These are phyloP conservation scores for Eretmocerus hayati DNA, from an alignment of 2,888 invertebrate species.

Conservation along the genomic window DNA sequence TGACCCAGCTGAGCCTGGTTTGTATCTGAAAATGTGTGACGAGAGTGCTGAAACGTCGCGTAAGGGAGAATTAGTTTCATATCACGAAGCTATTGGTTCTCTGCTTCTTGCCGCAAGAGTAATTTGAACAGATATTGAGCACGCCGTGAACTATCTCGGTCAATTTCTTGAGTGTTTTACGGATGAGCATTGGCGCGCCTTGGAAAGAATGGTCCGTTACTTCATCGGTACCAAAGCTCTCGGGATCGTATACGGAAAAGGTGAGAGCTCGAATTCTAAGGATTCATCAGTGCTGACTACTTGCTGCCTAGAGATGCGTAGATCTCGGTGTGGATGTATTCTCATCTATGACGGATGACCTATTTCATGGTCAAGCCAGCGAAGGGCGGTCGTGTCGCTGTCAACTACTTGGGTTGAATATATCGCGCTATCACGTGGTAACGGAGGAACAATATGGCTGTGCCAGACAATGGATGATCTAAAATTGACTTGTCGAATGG, in stretches of 20 bases:
- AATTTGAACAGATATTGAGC: background rate
- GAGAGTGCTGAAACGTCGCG: no score
- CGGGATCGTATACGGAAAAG: slow-evolving; percentile 1
- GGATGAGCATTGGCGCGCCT: background rate
- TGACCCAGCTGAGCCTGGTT: background rate
- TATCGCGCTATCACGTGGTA: slow-evolving; percentile 19
- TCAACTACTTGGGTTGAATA: slow-evolving; percentile 26
- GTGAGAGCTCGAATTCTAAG: background rate
- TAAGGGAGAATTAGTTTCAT: background rate
- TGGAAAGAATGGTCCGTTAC: background rate
- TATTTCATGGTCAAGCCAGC: background rate
- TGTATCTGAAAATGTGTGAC: slow-evolving; percentile 6
- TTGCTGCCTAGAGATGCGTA: background rate
- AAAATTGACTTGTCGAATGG: background rate
- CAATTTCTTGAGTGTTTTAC: background rate
- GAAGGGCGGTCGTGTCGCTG: slow-evolving; percentile 16
- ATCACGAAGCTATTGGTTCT: slow-evolving; percentile 2
- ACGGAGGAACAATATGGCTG: slow-evolving; percentile 18
- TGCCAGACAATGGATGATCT: background rate
- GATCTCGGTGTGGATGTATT: background rate
- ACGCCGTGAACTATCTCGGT: slow-evolving; percentile 2
- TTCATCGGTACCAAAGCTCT: background rate
- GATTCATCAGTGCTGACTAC: background rate
- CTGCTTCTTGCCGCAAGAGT: slow-evolving; percentile 1
- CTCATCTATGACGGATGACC: background rate